Evolutionary conservation across 2,888 invertebrate genomes (phyloP), one percentile per base, ranked within the genome.

Genomic region (Lithophane semibrunnea): DNA sequence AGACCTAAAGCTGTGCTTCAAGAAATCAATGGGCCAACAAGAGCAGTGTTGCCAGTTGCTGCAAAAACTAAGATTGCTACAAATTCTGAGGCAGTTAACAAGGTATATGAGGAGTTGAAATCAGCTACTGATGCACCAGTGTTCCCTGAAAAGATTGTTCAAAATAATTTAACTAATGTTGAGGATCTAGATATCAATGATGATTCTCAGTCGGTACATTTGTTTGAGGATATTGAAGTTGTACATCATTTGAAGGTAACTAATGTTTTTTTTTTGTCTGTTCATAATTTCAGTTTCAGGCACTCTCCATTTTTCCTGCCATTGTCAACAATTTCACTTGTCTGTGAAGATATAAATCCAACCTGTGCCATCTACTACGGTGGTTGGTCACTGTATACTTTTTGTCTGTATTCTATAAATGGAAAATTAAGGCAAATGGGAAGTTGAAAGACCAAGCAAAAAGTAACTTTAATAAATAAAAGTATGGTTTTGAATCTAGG

Each of bases 221-320:
- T 96, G 82, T 96, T 96, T 94, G 96, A 96, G 88, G 96, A 96
- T 89, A 92, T 96, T 87, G 96, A 95, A 87, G 52, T 95, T 76
- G 87, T 95, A 64, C 95, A 96, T 91, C 94, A 96, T 91, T 84
- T 92, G 47, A 96, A 96, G 95, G 96, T 96, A 65, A 44, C 8
- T 24, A 44, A 47, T 29, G 9, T 21, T 47, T 9, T 29, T 5
- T 16, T 69, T 68, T 37, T 7, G n/a, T 54, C 37, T 42, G 1
- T 68, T 18, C n/a, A 42, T n/a, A 18, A 42, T 56, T 42, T 56
- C 10, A 42, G n/a, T 42, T 47, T 29, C 3, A 24, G 24, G 8
- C 24, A 24, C 7, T 56, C 7, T 58, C n/a, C 16, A 47, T 64
- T 16, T 49, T 44, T 47, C 18, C 18, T 24, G 24, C 65, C 10